These are phyloP conservation scores for Gadus macrocephalus DNA, from an alignment of 2,113 vertebrate genomes.

Conservation along the genomic window DNA sequence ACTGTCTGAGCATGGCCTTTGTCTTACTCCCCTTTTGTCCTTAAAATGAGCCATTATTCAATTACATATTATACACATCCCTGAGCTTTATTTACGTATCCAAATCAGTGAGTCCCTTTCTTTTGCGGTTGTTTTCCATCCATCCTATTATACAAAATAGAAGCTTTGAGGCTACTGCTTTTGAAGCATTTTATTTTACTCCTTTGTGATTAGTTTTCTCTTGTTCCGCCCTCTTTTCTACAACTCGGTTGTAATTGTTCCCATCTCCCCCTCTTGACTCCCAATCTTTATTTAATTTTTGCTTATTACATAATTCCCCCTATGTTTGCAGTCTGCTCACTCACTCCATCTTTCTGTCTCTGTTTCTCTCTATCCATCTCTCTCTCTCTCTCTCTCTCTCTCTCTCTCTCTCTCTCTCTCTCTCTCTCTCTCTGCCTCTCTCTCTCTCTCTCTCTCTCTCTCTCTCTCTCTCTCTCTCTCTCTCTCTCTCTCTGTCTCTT, in stretches of 20 bases:
- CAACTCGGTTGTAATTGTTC: neutral
- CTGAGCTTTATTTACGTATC: too few species aligned
- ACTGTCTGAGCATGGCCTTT: too few species aligned
- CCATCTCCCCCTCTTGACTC: constrained; percentile 38
- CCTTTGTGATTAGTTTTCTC: constrained; percentile 16
- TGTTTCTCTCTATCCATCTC: too few species aligned
- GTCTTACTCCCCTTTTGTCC: too few species aligned
- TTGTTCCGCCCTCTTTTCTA: constrained; percentile 35
- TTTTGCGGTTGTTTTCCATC: too few species aligned
- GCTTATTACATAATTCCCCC: neutral
- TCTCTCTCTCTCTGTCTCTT: neutral
- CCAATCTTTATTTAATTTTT: neutral
- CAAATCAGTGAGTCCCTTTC: too few species aligned
- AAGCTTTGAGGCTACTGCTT: neutral
- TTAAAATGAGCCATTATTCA: too few species aligned
- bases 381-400: too few species aligned
- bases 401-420: constrained; percentile 1
- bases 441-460: constrained; percentile 1
- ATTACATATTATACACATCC: too few species aligned
- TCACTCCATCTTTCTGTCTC: constrained; percentile 25
- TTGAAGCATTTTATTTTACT: neutral
- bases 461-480: constrained; percentile 5
- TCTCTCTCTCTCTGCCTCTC: neutral
- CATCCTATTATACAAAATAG: neutral
- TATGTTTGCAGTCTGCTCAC: neutral